Evolutionary conservation across 2,113 vertebrate species (phyloP).

Genomic region (Atrichornis clamosus): DNA sequence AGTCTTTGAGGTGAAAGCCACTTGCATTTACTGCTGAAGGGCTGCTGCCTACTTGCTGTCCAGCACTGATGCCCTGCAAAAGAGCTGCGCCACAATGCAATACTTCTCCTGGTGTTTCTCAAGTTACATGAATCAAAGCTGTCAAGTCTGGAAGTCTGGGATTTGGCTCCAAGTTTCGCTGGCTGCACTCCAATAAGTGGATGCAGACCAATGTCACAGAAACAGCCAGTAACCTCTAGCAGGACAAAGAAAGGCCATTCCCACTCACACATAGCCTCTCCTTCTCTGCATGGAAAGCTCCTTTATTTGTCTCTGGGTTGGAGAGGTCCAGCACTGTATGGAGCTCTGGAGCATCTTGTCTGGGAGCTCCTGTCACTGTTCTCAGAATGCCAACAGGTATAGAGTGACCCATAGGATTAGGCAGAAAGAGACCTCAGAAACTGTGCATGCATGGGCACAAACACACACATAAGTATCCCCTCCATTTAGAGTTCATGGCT

Average conservation of each 20-base stretch:
- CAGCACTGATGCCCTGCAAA: not conserved
- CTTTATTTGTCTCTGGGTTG: not conserved
- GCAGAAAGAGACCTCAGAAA: not conserved
- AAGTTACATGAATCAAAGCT: not conserved
- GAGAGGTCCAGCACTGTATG: not conserved
- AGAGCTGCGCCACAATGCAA: not conserved
- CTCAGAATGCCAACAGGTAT: not conserved
- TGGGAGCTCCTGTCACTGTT: not conserved
- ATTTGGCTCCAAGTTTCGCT: not conserved
- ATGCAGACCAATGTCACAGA: not conserved
- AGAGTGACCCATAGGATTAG: not conserved
- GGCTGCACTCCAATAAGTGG: not conserved
- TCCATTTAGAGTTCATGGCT: not conserved
- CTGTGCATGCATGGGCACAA: accelerated
- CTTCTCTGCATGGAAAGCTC: not conserved
- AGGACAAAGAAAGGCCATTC: not conserved
- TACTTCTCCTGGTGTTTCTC: not conserved
- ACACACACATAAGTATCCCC: accelerated
- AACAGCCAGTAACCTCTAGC: not conserved
- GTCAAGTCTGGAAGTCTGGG: not conserved
- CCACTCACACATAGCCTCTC: not conserved
- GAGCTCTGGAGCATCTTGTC: not conserved
- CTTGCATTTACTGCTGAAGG: not conserved
- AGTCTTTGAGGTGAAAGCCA: not conserved
- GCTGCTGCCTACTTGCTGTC: not conserved